Conservation (phyloP, 92 coral and sea anemone genomes). For the Heliopora coerulea region DNA sequence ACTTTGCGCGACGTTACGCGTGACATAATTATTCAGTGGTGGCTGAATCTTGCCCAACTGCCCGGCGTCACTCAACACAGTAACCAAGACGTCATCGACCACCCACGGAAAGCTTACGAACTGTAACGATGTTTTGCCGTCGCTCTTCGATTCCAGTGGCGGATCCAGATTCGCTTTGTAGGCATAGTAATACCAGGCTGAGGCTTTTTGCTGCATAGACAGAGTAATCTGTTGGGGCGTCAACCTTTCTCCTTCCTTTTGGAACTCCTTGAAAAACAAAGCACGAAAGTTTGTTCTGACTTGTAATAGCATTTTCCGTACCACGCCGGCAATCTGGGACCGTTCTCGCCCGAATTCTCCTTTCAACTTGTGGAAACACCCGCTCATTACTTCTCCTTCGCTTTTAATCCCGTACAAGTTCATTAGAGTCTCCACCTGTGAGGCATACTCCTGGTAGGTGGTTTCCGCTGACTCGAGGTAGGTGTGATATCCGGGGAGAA, state of each 20-base stretch:
- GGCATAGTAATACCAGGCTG: slow-evolving; percentile 90
- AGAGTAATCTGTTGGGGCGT: slow-evolving; percentile 25
- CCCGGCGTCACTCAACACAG: slow-evolving; percentile 44
- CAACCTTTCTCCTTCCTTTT: slow-evolving; percentile 48
- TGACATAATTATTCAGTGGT: neutral
- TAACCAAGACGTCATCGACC: slow-evolving; percentile 85
- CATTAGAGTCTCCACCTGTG: slow-evolving; percentile 63
- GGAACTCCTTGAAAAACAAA: slow-evolving; percentile 79
- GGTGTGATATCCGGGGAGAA: slow-evolving; percentile 66
- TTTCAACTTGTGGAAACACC: slow-evolving; percentile 82
- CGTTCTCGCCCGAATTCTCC: slow-evolving; percentile 85
- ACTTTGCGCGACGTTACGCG: slow-evolving; percentile 6
- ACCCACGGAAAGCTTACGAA: slow-evolving; percentile 97
- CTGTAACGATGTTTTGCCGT: slow-evolving; percentile 37
- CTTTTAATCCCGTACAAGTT: slow-evolving; percentile 79
- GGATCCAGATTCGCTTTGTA: slow-evolving; percentile 41
- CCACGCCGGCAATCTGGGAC: slow-evolving; percentile 80
- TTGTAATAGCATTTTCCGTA: slow-evolving; percentile 56
- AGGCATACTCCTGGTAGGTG: slow-evolving; percentile 71
- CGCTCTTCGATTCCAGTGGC: neutral
- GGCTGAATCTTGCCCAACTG: neutral
- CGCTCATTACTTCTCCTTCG: slow-evolving; percentile 82
- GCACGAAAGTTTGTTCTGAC: slow-evolving; percentile 64
- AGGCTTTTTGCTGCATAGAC: slow-evolving; percentile 77
- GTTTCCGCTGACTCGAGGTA: slow-evolving; percentile 66